A percentile compares a stretch with the other conserved stretches of the same genome.
Conservation (phyloP, 2,797 vertebrate genomes). For the Urocyon cinereoargenteus region DNA sequence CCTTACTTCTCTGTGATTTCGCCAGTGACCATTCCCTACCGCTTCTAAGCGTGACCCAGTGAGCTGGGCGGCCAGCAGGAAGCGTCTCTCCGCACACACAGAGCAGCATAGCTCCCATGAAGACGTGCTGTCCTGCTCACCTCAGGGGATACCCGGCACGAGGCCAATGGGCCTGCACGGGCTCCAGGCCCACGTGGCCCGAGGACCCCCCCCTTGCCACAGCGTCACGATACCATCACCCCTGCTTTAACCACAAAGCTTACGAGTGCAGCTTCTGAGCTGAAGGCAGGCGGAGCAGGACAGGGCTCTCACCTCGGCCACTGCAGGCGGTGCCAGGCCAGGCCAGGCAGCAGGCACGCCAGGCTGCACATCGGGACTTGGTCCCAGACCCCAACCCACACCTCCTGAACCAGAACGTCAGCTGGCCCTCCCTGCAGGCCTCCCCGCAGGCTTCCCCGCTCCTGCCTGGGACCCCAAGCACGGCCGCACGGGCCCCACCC, state of each 20-base stretch:
- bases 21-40: too few species aligned
- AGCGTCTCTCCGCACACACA: not conserved
- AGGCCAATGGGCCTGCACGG: fast-evolving
- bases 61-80: not conserved
- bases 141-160: too few species aligned
- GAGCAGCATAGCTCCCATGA: too few species aligned
- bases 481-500: not conserved
- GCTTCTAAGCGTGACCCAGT: not conserved
- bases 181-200: not conserved
- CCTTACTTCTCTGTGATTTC: not conserved
- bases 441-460: not conserved
- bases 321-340: too few species aligned
- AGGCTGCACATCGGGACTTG: not conserved
- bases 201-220: too few species aligned
- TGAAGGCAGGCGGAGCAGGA: not conserved
- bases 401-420: not conserved
- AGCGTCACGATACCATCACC: not conserved
- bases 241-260: too few species aligned
- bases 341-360: not conserved
- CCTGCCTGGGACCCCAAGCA: fast-evolving
- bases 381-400: not conserved
- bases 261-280: not conserved
- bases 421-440: fast-evolving
- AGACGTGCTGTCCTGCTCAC: not conserved
- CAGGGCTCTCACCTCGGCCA: not conserved